These are phyloP conservation scores for Labrus mixtus DNA, from an alignment of 2,113 vertebrate genomes.

Conservation along the genomic window DNA sequence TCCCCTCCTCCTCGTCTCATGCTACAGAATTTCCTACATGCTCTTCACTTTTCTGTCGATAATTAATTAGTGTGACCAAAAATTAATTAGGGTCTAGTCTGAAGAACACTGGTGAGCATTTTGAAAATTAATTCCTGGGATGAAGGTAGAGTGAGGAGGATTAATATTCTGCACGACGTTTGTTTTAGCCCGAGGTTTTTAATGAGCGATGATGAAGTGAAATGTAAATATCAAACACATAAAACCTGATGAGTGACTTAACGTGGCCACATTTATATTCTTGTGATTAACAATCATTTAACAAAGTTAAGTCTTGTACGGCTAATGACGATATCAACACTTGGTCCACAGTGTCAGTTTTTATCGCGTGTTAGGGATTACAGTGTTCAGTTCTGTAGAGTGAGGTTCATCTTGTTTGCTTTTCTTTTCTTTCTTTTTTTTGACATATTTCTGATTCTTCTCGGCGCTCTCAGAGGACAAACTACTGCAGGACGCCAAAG, in stretches of 20 bases:
- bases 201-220: slow-evolving; percentile 67
- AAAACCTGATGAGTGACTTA: slow-evolving; percentile 58
- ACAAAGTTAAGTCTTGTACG: slow-evolving; percentile 7
- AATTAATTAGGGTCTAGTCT: slow-evolving; percentile 78
- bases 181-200: slow-evolving; percentile 61
- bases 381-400: background rate
- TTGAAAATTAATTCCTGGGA: slow-evolving; percentile 66
- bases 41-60: slow-evolving; percentile 59
- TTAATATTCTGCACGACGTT: slow-evolving; percentile 67
- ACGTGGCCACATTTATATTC: slow-evolving; percentile 51
- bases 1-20: slow-evolving; percentile 31
- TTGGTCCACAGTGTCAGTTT: background rate
- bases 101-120: slow-evolving; percentile 59
- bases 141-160: slow-evolving; percentile 61
- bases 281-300: slow-evolving; percentile 38
- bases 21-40: slow-evolving; percentile 49
- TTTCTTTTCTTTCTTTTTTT: no score
- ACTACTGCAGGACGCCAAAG: no score
- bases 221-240: slow-evolving; percentile 72
- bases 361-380: background rate
- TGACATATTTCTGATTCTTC: background rate
- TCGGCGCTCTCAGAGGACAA: background rate
- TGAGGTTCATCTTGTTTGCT: background rate
- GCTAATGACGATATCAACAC: slow-evolving; percentile 15
- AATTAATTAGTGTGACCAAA: slow-evolving; percentile 80